These are phyloP conservation scores for Fulica atra DNA, from an alignment of 2,113 vertebrate species.

Conservation along the genomic window DNA sequence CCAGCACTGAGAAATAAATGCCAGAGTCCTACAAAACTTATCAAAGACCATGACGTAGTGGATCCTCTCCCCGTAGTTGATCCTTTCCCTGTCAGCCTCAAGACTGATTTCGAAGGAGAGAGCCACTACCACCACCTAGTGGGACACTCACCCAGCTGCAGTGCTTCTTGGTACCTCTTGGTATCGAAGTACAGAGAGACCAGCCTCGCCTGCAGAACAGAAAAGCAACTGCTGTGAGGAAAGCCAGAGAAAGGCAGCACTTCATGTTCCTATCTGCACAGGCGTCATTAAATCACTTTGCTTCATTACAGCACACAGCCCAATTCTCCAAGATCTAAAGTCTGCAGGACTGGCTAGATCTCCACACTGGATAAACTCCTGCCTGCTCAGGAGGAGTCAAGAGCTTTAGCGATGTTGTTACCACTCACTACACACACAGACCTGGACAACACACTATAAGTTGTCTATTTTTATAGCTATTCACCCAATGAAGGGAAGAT, in stretches of 20 bases:
- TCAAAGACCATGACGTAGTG: neutral
- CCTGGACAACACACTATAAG: neutral
- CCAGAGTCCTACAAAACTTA: neutral
- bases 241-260: slow-evolving; percentile 33
- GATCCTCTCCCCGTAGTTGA: neutral
- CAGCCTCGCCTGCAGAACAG: slow-evolving; percentile 88
- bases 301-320: neutral
- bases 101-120: neutral
- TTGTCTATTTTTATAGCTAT: neutral
- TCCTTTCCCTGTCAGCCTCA: neutral
- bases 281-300: neutral
- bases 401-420: neutral
- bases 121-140: slow-evolving; percentile 44
- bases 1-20: neutral
- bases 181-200: slow-evolving; percentile 98
- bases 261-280: neutral
- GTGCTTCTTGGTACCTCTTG: slow-evolving; percentile 95
- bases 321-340: neutral
- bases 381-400: neutral
- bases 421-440: accelerated
- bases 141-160: slow-evolving; percentile 90
- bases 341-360: neutral
- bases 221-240: slow-evolving; percentile 52
- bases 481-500: neutral
- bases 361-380: neutral